Evolutionary conservation across 2,113 vertebrate species (phyloP).

Genomic region (Actenoides lindsayi): DNA sequence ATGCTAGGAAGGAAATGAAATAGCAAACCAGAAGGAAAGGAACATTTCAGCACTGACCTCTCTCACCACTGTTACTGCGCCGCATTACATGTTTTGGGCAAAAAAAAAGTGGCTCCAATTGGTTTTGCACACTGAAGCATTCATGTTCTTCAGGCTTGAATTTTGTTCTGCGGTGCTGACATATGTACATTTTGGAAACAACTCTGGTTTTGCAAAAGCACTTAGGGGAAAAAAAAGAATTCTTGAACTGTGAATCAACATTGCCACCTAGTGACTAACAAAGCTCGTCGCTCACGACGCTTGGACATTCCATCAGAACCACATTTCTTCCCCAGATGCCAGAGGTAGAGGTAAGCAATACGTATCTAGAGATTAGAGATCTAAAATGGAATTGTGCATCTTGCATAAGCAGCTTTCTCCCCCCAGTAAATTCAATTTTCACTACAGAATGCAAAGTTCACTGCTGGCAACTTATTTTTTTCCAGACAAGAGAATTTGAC

Average conservation of each 20-base stretch:
- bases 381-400: background rate
- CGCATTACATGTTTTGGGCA: background rate
- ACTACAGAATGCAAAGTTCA: background rate
- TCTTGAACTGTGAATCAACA: background rate
- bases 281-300: background rate
- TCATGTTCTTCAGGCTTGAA: background rate
- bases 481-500: background rate
- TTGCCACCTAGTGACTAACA: slow-evolving; percentile 69
- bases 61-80: background rate
- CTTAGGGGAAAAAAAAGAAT: background rate
- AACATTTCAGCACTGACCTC: background rate
- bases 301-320: background rate
- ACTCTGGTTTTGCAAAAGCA: background rate
- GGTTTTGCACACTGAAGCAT: background rate
- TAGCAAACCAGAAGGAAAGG: slow-evolving; percentile 30
- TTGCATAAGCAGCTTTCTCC: background rate
- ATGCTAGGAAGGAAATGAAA: slow-evolving; percentile 43
- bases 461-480: background rate
- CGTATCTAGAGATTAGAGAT: background rate
- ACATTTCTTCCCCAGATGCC: background rate
- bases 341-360: background rate
- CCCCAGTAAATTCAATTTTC: background rate
- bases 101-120: background rate
- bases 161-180: slow-evolving; percentile 44
- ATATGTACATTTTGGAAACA: background rate